Evolutionary conservation across 1,140 invertebrate species (phyloP), one percentile per base, ranked within the genome.

Genomic region (Pararge aegeria): DNA sequence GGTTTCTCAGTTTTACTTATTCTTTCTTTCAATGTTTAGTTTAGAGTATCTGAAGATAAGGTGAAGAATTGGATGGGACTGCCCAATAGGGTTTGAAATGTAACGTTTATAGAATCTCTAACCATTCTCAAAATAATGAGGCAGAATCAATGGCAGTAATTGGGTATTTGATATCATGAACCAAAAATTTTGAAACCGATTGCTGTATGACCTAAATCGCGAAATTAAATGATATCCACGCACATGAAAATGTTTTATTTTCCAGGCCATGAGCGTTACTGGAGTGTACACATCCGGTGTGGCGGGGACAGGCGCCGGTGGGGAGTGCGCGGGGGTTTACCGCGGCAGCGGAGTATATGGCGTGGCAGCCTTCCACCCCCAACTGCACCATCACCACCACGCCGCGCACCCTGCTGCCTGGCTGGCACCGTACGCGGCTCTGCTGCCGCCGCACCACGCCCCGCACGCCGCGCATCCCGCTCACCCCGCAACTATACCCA

Each of bases 401-500:
- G 71, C 81, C 5, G 75, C 75, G 19, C 78, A 80, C 61, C 78
- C 82, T 0, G 75, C 85, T 49, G 70, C 83, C 42, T 89, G 85
- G 87, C 77, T 88, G 52, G 79, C 84, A 52, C 85, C 86, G 19
- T 89, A 89, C 73, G 84, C 86, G 40, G 71, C 87, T 37, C 79
- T 85, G 51, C 85, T 79, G 55, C 77, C 82, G 49, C 64, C 76
- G 53, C 86, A 80, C 70, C 85, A 85, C 75, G 70, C 87, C 7
- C 66, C 62, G 15, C 86, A 87, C 74, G 64, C 87, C 1, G 73
- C 82, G 15, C 83, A 87, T 57, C 68, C 79, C 5, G 69, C 83
- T 16, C 88, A 88, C 61, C 83, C 80, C 24, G 48, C 70, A 19
- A 80, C 81, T 46, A 78, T 89, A 75, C 83, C 85, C 66, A 86